Base-by-base conservation (phyloP, 2,888 invertebrate genomes). In the Xylophagus ater region DNA sequence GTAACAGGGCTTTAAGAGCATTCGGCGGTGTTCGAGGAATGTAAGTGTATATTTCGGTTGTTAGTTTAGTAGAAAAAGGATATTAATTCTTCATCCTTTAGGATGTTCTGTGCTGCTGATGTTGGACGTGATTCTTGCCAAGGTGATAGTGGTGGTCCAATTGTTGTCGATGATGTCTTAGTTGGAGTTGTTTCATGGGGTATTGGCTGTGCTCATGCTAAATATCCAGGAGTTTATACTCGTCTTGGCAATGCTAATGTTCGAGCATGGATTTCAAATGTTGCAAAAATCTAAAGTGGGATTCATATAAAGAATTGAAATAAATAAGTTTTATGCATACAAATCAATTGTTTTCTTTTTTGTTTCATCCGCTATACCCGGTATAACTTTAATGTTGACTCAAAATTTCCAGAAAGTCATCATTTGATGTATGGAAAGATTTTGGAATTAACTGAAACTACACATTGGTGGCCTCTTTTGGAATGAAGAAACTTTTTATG, bases 101-200 rank as follows among this genome's bases (percentile, higher is more conserved):
- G 45, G 40, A 35, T 45, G 35, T 42, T 45, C 20, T 45, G 45
- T 33, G 45, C 45, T 21, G 45, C 42, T 9, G 32, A 17, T 13
- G 39, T 35, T 12, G 42, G 42, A 20, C 30, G 35, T n/a, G 45
- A 45, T 38, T 37, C 42, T 3, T 45, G 45, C 21, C 42, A 42
- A 30, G 45, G 45, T 25, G 45, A 45, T 33, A 42, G 42, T 24
- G 45, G 45, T 37, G 45, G 45, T 4, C 45, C 45, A 33, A 41
- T 45, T 20, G 34, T 45, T n/a, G 24, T 42, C 7, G 41, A 34
- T 15, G 40, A 19, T 8, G 21, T 32, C 15, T 42, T 42, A 34
- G 32, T 45, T 32, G 45, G 45, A 25, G 30, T 41, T 18, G 44
- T 44, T 5, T 44, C 41, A 8, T 41, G 40, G 9, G 44, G 44